Percentiles rank a stretch among this genome's conserved stretches.
Conservation (phyloP, 1,140 invertebrate genomes). For the Ceratitis capitata region DNA sequence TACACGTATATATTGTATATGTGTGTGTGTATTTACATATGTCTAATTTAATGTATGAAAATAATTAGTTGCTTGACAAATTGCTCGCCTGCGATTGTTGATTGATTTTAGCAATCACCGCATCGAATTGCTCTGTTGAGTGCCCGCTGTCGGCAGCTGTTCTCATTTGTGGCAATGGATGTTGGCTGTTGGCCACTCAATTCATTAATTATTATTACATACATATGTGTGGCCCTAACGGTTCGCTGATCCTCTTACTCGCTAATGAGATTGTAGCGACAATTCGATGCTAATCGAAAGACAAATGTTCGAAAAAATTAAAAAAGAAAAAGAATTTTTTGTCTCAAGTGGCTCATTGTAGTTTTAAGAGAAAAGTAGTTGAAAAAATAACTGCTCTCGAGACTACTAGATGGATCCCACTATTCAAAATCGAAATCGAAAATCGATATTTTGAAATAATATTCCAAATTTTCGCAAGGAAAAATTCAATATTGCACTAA, state of each 20-base stretch:
- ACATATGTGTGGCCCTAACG: no score
- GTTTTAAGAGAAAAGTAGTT: no score
- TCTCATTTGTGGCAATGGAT: not conserved
- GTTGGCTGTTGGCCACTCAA: not conserved
- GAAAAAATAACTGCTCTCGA: no score
- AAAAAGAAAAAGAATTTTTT: no score
- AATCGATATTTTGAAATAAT: no score
- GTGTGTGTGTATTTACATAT: not conserved
- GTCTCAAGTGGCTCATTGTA: no score
- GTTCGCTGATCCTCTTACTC: not conserved
- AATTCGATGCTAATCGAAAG: not conserved
- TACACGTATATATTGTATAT: not conserved
- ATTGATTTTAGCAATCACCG: not conserved
- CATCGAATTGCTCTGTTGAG: not conserved
- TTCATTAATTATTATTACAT: not conserved
- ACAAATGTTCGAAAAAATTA: not conserved
- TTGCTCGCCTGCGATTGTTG: not conserved
- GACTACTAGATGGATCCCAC: no score
- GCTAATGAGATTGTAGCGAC: not conserved
- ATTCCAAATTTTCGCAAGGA: no score
- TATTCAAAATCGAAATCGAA: no score
- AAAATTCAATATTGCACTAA: no score
- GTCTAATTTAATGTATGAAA: not conserved
- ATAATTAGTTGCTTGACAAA: slow-evolving; percentile 16
- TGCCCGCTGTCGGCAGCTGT: not conserved